A percentile compares a stretch with the other conserved stretches of the same genome.
phyloP scores from a whole-genome alignment of 2,888 invertebrate genomes.

The Balanococcus diminutus region DNA sequence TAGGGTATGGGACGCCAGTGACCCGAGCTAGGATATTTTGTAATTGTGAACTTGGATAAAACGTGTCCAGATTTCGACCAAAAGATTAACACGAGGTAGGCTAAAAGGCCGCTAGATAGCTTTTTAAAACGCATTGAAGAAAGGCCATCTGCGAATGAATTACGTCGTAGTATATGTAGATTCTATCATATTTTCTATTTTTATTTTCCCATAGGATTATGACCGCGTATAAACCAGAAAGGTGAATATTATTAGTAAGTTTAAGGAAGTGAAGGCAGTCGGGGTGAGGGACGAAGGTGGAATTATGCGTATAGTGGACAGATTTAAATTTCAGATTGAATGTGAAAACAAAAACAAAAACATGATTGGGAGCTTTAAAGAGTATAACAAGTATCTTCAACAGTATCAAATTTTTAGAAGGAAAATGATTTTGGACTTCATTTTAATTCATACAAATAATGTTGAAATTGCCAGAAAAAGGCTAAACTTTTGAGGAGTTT shows the following conservation, averaged over 20 bases:
- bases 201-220: conserved; percentile 13
- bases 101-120: neutral
- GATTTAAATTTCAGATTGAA: neutral
- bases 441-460: too few relatives aligned
- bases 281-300: neutral
- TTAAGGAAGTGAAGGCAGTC: neutral
- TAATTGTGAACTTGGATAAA: neutral
- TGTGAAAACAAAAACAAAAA: too few relatives aligned
- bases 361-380: too few relatives aligned
- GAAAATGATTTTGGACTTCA: too few relatives aligned
- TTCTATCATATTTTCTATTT: neutral
- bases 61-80: neutral
- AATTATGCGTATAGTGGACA: neutral
- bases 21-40: neutral
- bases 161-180: neutral
- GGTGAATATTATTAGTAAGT: neutral
- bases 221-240: neutral
- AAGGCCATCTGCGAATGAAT: neutral
- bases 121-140: neutral
- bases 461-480: too few relatives aligned
- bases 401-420: too few relatives aligned
- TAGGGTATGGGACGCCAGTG: neutral
- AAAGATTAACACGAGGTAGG: neutral
- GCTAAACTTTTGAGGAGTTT: too few relatives aligned
- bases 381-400: too few relatives aligned